These are phyloP conservation scores for Corythoichthys haematopterus DNA, from an alignment of 2,113 vertebrate genomes.

Conservation along the genomic window DNA sequence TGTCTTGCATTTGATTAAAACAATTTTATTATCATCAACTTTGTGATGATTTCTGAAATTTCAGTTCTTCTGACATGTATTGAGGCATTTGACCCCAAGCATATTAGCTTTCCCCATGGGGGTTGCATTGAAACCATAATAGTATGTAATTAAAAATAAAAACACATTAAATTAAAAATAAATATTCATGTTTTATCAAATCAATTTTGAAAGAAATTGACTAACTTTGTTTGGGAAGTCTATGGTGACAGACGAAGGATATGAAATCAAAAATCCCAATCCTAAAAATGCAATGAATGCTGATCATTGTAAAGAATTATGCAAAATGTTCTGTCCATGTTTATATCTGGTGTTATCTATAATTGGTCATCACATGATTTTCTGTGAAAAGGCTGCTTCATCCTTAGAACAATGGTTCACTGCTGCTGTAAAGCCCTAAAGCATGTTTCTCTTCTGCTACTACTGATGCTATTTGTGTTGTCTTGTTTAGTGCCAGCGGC, in stretches of 20 bases:
- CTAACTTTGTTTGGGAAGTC: no score
- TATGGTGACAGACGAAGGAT: no score
- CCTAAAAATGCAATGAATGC: not conserved
- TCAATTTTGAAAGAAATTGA: no score
- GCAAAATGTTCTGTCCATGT: constrained; percentile 6
- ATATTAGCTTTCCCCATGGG: not conserved
- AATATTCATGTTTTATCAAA: not conserved
- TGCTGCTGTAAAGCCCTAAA: constrained; percentile 35
- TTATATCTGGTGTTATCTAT: constrained; percentile 29
- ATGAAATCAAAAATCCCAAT: not conserved
- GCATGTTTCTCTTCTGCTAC: constrained; percentile 21
- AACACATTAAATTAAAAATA: not conserved
- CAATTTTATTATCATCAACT: not conserved
- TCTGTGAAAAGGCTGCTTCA: constrained; percentile 16
- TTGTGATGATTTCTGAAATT: no score
- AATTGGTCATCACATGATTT: constrained; percentile 21
- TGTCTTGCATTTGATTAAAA: not conserved
- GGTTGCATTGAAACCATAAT: not conserved
- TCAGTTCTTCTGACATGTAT: no score
- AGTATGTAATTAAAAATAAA: not conserved
- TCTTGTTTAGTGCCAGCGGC: constrained; percentile 55
- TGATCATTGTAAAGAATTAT: not conserved
- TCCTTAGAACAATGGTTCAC: constrained; percentile 39
- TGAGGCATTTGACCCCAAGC: no score
- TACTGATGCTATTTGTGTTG: constrained; percentile 56